Percentiles rank a stretch among this genome's conserved stretches.
These are phyloP conservation scores for Solea solea DNA, from an alignment of 2,113 vertebrate genomes.

Conservation along the genomic window DNA sequence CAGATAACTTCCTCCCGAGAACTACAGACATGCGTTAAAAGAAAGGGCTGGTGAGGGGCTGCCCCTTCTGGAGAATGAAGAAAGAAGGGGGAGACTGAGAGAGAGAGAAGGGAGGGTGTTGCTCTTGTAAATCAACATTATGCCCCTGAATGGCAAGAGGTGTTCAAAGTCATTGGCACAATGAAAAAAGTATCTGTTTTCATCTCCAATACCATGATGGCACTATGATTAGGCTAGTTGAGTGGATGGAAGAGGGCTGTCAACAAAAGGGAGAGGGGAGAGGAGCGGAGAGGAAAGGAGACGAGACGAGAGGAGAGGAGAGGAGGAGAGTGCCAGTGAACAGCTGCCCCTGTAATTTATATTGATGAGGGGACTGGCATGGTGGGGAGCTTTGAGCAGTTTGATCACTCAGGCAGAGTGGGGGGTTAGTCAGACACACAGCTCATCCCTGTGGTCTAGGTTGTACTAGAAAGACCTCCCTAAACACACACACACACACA, in stretches of 20 bases:
- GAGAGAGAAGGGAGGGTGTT: slow-evolving; percentile 16
- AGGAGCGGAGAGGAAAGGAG: slow-evolving; percentile 2
- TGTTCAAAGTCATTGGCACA: slow-evolving; percentile 48
- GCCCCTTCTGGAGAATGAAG: slow-evolving; percentile 28
- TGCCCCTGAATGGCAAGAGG: slow-evolving; percentile 31
- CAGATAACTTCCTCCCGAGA: slow-evolving; percentile 60
- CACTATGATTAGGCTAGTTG: slow-evolving; percentile 56
- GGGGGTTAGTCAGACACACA: slow-evolving; percentile 70
- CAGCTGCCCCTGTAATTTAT: slow-evolving; percentile 84
- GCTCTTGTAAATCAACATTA: slow-evolving; percentile 37
- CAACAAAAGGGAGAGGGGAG: slow-evolving; percentile 25
- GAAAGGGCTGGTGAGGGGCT: slow-evolving; percentile 34
- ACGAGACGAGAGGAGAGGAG: slow-evolving; percentile 18
- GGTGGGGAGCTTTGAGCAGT: slow-evolving; percentile 76
- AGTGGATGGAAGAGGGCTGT: slow-evolving; percentile 38
- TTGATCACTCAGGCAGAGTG: slow-evolving; percentile 81
- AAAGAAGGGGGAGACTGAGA: slow-evolving; percentile 18
- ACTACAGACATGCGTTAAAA: slow-evolving; percentile 58
- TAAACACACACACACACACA: slow-evolving; percentile 36
- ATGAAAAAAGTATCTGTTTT: slow-evolving; percentile 76
- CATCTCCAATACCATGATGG: slow-evolving; percentile 69
- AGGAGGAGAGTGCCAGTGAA: slow-evolving; percentile 74
- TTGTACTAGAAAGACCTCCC: slow-evolving; percentile 61
- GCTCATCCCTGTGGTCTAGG: slow-evolving; percentile 67
- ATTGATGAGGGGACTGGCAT: slow-evolving; percentile 80